Conservation (phyloP, 2,797 vertebrate species). For the Artibeus lituratus region DNA sequence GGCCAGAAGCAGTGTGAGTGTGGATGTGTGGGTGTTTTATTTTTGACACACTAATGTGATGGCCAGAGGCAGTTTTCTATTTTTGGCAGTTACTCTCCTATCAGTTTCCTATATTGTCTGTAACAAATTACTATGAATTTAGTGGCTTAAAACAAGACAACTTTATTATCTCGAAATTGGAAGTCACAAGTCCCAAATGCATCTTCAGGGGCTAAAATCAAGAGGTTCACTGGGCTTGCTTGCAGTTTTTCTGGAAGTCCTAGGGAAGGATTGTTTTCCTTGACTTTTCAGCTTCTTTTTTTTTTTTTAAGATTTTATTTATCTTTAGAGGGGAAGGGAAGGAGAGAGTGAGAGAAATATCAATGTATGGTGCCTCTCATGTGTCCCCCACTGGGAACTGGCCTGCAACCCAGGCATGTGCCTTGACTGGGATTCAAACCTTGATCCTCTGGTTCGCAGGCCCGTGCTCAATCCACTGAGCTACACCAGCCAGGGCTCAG, state of each 20-base stretch:
- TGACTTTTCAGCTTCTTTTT: not conserved
- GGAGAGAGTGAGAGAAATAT: too few species aligned
- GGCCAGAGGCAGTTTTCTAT: not conserved
- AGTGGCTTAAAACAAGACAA: not conserved
- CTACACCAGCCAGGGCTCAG: not conserved
- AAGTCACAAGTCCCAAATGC: not conserved
- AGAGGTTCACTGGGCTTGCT: not conserved
- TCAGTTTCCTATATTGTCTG: not conserved
- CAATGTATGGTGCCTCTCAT: too few species aligned
- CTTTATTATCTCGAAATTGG: not conserved
- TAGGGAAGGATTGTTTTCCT: not conserved
- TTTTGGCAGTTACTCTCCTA: not conserved
- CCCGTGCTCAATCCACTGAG: too few species aligned
- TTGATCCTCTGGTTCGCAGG: too few species aligned
- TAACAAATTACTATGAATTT: not conserved
- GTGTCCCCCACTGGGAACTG: too few species aligned
- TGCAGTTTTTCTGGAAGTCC: not conserved
- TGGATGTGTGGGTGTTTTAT: not conserved
- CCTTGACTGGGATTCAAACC: too few species aligned
- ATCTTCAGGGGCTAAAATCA: not conserved
- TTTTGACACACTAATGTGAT: not conserved
- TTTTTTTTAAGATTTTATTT: too few species aligned
- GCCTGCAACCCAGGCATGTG: too few species aligned
- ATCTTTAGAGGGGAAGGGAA: not conserved
- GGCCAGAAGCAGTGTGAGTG: not conserved